phyloP scores from a whole-genome alignment of 2,888 invertebrate species.

The Geophilus truncorum region DNA sequence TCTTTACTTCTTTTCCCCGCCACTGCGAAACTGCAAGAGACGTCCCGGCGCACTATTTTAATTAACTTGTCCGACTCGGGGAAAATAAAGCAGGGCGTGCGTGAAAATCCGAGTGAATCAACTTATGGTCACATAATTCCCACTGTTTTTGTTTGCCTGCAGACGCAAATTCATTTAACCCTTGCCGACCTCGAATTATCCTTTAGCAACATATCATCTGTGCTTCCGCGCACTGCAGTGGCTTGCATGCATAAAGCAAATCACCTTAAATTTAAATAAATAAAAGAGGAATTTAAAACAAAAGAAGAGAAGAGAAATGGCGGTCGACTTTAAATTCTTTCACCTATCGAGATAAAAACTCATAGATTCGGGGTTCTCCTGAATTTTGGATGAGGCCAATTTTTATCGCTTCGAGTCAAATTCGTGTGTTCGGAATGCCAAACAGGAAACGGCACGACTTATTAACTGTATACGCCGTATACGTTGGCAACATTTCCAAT shows the following conservation, averaged over 20 bases:
- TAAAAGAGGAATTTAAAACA: background rate
- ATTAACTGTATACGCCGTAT: background rate
- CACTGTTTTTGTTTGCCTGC: constrained; percentile 2
- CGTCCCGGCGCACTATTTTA: constrained; percentile 11
- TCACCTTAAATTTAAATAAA: background rate
- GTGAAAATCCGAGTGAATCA: constrained; percentile 22
- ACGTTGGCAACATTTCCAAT: constrained; percentile 1
- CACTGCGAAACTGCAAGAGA: background rate
- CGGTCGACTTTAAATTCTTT: constrained; percentile 7
- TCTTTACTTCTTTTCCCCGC: background rate
- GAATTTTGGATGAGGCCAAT: constrained; percentile 21
- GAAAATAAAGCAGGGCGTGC: constrained; percentile 27
- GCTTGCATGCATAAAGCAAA: background rate
- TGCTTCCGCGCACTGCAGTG: background rate
- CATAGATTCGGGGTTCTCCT: background rate
- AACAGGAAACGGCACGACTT: constrained; percentile 8
- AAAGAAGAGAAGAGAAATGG: background rate
- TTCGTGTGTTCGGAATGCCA: constrained; percentile 8
- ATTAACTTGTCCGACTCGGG: constrained; percentile 20
- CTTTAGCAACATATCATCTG: background rate
- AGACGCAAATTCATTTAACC: constrained; percentile 21
- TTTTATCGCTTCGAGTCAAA: constrained; percentile 25
- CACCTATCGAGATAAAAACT: constrained; percentile 1
- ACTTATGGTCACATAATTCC: constrained; percentile 24
- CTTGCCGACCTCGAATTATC: background rate